phyloP scores from a whole-genome alignment of 2,797 vertebrate species.

The Saxicola maurus region DNA sequence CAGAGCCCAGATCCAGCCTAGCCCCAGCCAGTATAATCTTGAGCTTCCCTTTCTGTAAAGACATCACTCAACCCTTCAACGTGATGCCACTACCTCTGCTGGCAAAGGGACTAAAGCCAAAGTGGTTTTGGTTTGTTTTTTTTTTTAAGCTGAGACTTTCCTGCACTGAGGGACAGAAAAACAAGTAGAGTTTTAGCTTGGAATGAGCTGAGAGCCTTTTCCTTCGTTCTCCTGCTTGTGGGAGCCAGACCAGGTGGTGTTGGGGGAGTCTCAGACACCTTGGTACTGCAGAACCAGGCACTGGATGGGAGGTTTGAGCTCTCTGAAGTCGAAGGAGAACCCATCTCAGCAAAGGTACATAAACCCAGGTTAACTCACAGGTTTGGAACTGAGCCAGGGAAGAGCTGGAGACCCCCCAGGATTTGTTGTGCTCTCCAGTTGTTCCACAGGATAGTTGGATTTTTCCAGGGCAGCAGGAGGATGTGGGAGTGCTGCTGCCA shows the following conservation, averaged over 20 bases:
- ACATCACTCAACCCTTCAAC: not conserved
- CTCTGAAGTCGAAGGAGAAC: not conserved
- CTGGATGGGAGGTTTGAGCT: not conserved
- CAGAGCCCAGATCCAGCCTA: accelerated
- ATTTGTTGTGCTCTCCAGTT: accelerated
- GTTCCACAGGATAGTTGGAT: accelerated
- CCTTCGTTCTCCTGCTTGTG: not conserved
- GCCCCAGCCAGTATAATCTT: not conserved
- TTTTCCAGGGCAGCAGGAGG: not conserved
- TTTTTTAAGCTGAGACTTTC: not conserved
- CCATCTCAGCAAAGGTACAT: not conserved
- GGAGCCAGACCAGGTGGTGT: not conserved
- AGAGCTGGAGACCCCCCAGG: accelerated
- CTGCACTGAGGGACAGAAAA: not conserved
- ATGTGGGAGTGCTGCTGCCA: not conserved
- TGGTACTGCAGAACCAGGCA: not conserved
- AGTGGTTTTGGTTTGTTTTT: not conserved
- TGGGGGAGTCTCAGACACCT: not conserved
- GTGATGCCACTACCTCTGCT: not conserved
- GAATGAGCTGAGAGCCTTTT: not conserved
- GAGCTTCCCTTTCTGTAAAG: not conserved
- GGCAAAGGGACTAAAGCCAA: not conserved
- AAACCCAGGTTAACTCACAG: not conserved
- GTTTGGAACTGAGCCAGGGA: not conserved
- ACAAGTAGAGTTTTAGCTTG: not conserved